phyloP scores from a whole-genome alignment of 1,140 invertebrate genomes.

The Periplaneta americana region DNA sequence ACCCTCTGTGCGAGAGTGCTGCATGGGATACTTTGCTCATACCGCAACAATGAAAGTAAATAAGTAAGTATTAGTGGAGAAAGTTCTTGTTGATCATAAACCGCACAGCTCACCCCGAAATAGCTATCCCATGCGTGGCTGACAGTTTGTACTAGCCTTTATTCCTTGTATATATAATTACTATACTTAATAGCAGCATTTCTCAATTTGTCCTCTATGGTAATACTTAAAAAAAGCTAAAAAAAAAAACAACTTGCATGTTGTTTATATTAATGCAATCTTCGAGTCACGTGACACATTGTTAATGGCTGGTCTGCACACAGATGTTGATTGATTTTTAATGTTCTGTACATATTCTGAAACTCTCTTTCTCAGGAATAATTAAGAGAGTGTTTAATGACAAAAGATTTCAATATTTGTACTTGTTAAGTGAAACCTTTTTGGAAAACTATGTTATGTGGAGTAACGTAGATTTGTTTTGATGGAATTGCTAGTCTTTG shows the following conservation, averaged over 20 bases:
- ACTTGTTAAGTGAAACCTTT: neutral
- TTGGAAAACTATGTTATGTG: neutral
- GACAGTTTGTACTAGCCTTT: neutral
- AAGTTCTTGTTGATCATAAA: neutral
- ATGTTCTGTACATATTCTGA: neutral
- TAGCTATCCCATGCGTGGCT: neutral
- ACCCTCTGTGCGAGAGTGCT: neutral
- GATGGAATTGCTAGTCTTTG: neutral
- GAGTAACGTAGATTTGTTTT: neutral
- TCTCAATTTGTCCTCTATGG: neutral
- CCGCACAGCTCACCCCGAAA: neutral
- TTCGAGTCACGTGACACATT: neutral
- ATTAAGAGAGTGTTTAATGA: neutral
- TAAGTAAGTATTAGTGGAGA: neutral
- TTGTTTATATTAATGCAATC: no score
- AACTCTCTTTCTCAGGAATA: neutral
- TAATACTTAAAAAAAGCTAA: neutral
- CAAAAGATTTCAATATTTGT: neutral
- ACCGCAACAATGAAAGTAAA: neutral
- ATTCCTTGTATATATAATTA: neutral
- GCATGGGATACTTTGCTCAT: neutral
- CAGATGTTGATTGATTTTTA: neutral
- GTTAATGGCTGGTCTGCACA: neutral
- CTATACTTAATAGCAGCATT: neutral
- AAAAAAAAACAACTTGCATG: no score